Evolutionary conservation across 2,797 vertebrate species (phyloP).

Genomic region (Xyrichtys novacula): DNA sequence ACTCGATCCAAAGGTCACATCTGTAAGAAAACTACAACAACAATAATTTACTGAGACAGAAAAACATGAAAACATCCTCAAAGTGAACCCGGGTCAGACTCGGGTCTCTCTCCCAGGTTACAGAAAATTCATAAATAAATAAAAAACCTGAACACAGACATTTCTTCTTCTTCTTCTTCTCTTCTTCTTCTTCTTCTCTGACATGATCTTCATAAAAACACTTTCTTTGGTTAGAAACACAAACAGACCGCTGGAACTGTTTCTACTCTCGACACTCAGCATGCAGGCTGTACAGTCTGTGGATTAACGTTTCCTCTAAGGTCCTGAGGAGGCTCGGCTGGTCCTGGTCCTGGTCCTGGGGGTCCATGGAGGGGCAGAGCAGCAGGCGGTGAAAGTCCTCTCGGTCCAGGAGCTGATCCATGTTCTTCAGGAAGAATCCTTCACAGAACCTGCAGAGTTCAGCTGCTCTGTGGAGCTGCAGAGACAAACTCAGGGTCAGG

Average conservation of each 20-base stretch:
- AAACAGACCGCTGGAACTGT: background rate
- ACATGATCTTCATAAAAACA: no score
- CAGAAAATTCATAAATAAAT: no score
- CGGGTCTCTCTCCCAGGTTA: no score
- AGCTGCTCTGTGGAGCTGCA: slow-evolving; percentile 85
- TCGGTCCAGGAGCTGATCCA: slow-evolving; percentile 88
- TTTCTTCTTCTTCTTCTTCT: no score
- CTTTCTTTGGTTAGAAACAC: background rate
- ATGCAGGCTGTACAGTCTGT: slow-evolving; percentile 85
- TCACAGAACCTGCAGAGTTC: slow-evolving; percentile 91
- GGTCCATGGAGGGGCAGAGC: slow-evolving; percentile 11
- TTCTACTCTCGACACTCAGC: slow-evolving; percentile 86
- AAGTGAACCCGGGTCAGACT: no score
- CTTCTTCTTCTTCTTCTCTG: no score
- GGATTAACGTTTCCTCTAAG: slow-evolving; percentile 86
- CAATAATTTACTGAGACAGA: background rate
- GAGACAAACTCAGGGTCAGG: slow-evolving; percentile 4
- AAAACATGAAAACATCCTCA: background rate
- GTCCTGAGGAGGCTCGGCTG: slow-evolving; percentile 79
- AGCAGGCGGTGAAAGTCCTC: slow-evolving; percentile 90
- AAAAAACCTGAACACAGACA: no score
- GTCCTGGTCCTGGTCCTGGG: slow-evolving; percentile 78
- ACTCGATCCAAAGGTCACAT: background rate
- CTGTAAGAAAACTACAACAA: background rate
- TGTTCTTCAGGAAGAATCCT: slow-evolving; percentile 94